A percentile compares a stretch with the other conserved stretches of the same genome.
Evolutionary conservation across 2,797 vertebrate species (phyloP).

Genomic region (Monodelphis domestica): DNA sequence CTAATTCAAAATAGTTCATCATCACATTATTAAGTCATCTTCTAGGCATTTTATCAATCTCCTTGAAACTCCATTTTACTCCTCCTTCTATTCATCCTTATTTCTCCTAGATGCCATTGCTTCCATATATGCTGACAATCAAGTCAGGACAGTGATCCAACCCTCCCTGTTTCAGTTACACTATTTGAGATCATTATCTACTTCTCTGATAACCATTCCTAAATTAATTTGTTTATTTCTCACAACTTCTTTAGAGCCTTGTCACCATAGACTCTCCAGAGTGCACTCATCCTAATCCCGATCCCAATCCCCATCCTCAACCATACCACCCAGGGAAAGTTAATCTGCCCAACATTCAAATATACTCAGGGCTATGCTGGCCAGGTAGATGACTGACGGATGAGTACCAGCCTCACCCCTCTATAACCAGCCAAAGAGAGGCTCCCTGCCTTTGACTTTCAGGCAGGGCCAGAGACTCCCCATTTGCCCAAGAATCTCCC

Average conservation of each 20-base stretch:
- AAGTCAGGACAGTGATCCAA: neutral
- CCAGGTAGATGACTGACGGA: neutral
- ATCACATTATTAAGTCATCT: conserved; percentile 44
- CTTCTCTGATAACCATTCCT: conserved; percentile 33
- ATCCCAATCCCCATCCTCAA: neutral
- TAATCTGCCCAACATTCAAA: neutral
- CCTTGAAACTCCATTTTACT: neutral
- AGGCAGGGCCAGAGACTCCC: neutral
- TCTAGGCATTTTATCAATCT: conserved; percentile 36
- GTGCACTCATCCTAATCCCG: neutral
- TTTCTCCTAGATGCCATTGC: conserved; percentile 20
- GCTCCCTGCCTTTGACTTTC: neutral
- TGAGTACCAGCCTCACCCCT: neutral
- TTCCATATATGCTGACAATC: conserved; percentile 67
- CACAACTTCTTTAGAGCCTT: conserved; percentile 20
- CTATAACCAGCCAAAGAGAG: neutral
- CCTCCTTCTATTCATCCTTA: conserved; percentile 18
- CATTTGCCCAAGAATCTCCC: neutral
- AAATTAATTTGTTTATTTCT: conserved; percentile 52
- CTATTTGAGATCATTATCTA: conserved; percentile 49
- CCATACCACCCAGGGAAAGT: neutral
- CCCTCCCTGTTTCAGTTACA: conserved; percentile 39
- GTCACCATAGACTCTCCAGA: neutral
- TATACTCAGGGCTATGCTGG: neutral
- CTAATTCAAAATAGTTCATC: conserved; percentile 40